Evolutionary conservation across 2,888 invertebrate genomes (phyloP).

Genomic region (Rhodophaea formosa): DNA sequence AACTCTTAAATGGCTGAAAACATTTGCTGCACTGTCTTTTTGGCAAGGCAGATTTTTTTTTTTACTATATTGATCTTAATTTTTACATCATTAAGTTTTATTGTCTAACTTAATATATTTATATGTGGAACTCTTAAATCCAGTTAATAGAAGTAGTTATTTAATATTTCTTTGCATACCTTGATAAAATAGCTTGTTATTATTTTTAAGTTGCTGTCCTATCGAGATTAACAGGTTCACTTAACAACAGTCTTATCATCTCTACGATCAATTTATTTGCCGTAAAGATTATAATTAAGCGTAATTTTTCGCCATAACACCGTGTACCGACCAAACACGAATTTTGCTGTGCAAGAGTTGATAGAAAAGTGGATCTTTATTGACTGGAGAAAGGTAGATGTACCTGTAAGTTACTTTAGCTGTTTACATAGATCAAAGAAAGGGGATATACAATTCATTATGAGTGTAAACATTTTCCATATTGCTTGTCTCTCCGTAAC

Average conservation of each 20-base stretch:
- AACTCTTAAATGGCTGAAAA: too few relatives aligned
- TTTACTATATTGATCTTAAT: too few relatives aligned
- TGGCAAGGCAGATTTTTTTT: too few relatives aligned
- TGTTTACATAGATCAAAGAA: neutral
- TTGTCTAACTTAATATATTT: too few relatives aligned
- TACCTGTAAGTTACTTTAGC: slow-evolving; percentile 34
- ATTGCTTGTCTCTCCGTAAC: too few relatives aligned
- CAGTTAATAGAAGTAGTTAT: too few relatives aligned
- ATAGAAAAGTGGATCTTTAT: slow-evolving; percentile 72
- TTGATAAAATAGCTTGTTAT: neutral
- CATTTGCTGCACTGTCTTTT: too few relatives aligned
- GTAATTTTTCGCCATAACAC: slow-evolving; percentile 53
- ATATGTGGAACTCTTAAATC: too few relatives aligned
- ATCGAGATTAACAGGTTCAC: slow-evolving; percentile 16
- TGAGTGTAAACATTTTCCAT: neutral
- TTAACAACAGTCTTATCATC: slow-evolving; percentile 23
- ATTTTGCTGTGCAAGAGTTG: slow-evolving; percentile 43
- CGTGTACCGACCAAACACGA: slow-evolving; percentile 36
- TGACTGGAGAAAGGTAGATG: slow-evolving; percentile 64
- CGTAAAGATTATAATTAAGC: slow-evolving; percentile 58
- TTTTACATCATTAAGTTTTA: too few relatives aligned
- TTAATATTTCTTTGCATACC: neutral
- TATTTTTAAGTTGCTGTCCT: slow-evolving; percentile 4
- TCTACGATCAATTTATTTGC: slow-evolving; percentile 51
- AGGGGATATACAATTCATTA: neutral